phyloP scores from a whole-genome alignment of 2,113 vertebrate species.

The Anhinga rufa region DNA sequence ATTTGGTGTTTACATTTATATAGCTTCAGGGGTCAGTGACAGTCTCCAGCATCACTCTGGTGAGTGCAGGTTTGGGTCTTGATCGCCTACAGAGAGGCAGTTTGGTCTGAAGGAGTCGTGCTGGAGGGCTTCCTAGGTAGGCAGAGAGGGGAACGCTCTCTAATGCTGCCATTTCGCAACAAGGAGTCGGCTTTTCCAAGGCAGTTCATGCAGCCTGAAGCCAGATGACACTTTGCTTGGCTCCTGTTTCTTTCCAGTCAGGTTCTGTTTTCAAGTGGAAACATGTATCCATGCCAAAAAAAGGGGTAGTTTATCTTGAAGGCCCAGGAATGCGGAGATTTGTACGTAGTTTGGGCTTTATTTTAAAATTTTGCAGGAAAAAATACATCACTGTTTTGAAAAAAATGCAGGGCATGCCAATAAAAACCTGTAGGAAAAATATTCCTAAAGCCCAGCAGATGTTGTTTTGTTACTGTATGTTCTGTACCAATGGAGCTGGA shows the following conservation, averaged over 20 bases:
- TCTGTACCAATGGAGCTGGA: background rate
- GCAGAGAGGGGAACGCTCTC: background rate
- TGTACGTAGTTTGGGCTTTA: conserved; percentile 33
- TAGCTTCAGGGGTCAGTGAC: background rate
- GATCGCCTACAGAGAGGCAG: background rate
- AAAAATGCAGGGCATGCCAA: background rate
- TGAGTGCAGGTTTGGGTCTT: background rate
- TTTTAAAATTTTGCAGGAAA: conserved; percentile 46
- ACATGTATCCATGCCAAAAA: conserved; percentile 20
- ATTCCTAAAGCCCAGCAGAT: conserved; percentile 24
- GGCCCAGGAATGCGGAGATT: conserved; percentile 12
- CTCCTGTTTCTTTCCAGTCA: background rate
- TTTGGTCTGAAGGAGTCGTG: background rate
- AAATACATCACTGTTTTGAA: background rate
- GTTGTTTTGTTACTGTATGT: conserved; percentile 39
- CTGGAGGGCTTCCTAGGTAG: background rate
- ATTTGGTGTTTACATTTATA: background rate
- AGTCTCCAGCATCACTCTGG: background rate
- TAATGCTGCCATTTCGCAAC: background rate
- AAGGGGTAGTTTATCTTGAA: conserved; percentile 48
- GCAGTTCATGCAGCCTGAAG: background rate
- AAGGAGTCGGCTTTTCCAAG: background rate
- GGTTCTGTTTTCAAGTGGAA: conserved; percentile 49
- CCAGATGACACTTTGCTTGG: background rate
- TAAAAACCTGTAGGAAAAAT: conserved; percentile 12